phyloP scores from a whole-genome alignment of 2,888 invertebrate genomes.

The Drosophila formosana region DNA sequence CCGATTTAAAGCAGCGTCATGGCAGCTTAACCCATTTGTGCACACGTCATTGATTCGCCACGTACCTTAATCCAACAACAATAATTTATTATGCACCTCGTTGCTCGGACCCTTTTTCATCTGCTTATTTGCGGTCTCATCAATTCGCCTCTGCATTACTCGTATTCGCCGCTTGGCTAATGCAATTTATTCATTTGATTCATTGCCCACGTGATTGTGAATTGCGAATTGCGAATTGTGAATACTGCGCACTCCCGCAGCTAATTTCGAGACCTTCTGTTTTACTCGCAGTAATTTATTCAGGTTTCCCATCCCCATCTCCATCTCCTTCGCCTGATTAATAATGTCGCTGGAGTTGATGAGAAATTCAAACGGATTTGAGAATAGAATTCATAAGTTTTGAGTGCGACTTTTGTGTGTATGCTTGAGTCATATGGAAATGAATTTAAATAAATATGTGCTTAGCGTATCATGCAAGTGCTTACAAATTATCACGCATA shows the following conservation, averaged over 20 bases:
- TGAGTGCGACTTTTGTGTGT: background rate
- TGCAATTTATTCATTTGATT: conserved; percentile 15
- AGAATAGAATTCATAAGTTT: background rate
- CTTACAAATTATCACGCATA: conserved; percentile 50
- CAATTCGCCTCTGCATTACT: background rate
- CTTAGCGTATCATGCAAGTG: conserved; percentile 17
- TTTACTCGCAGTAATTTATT: conserved; percentile 1
- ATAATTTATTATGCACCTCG: conserved; percentile 10
- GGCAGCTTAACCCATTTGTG: conserved; percentile 1
- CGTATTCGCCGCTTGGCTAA: background rate
- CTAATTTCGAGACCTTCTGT: background rate
- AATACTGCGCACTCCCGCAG: background rate
- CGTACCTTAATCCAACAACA: background rate
- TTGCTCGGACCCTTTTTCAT: background rate
- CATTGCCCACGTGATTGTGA: conserved; percentile 19
- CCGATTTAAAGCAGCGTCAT: background rate
- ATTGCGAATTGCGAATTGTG: conserved; percentile 1
- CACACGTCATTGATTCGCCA: conserved; percentile 1
- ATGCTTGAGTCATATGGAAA: background rate
- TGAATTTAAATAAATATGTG: conserved; percentile 23
- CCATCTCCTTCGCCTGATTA: background rate
- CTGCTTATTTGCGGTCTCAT: background rate
- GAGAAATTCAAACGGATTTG: background rate
- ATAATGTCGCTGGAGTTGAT: background rate
- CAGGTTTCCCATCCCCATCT: background rate